Percentiles rank a stretch among this genome's conserved stretches.
Evolutionary conservation across 2,888 invertebrate species (phyloP).

Genomic region (Sepiola atlantica): DNA sequence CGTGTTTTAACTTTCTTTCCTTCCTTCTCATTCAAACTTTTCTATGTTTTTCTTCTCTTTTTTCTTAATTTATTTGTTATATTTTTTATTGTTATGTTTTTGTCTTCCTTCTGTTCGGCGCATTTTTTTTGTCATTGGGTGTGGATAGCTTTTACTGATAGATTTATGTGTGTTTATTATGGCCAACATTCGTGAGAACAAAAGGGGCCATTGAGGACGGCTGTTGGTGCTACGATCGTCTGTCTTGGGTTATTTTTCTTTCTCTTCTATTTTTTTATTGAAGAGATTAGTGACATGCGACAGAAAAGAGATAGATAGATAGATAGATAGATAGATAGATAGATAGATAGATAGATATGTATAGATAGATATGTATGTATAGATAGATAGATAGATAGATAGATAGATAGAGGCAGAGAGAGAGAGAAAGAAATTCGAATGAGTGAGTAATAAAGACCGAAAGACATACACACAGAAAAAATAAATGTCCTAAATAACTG

Average conservation of each 20-base stretch:
- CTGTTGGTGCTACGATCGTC: background rate
- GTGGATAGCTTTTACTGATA: conserved; percentile 11
- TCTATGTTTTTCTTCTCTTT: background rate
- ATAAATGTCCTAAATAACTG: background rate
- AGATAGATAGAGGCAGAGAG: background rate
- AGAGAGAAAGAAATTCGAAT: background rate
- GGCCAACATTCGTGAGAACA: background rate
- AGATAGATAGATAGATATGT: background rate
- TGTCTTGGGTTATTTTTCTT: background rate
- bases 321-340: background rate
- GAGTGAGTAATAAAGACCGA: background rate
- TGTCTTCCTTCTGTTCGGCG: too few species aligned
- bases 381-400: background rate
- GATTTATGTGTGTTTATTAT: conserved; percentile 14
- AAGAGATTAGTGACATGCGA: background rate
- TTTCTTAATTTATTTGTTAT: background rate
- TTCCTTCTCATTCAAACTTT: too few species aligned
- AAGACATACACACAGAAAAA: background rate
- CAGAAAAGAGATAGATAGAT: background rate
- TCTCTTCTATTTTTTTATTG: background rate
- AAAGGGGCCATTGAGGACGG: conserved; percentile 10
- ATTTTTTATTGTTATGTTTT: background rate
- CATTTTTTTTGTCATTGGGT: background rate
- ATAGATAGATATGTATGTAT: background rate
- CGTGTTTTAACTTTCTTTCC: too few species aligned